Conservation (phyloP, 2,888 invertebrate genomes). For the Caenorhabditis sp. region DNA sequence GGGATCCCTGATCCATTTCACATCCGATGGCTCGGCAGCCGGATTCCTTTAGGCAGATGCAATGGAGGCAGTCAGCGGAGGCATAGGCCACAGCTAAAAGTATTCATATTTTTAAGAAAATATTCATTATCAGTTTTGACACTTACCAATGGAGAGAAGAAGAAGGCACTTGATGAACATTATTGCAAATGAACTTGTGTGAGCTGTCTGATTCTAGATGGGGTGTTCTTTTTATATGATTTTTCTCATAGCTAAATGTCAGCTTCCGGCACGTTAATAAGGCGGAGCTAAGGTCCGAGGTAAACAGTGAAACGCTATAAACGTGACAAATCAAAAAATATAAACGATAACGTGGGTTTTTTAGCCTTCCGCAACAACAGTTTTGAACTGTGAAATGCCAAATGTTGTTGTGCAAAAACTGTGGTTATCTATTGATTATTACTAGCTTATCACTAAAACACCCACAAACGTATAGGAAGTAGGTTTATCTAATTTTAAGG, state of each 20-base stretch:
- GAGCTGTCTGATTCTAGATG: constrained; percentile 24
- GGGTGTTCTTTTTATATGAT: constrained; percentile 34
- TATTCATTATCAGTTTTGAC: neutral
- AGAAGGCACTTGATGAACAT: constrained; percentile 56
- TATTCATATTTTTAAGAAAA: neutral
- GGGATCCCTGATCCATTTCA: constrained; percentile 77
- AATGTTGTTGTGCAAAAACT: too few species aligned
- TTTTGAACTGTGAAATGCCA: too few species aligned
- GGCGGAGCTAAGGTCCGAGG: too few species aligned
- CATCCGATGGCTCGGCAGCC: constrained; percentile 78
- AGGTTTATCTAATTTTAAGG: too few species aligned
- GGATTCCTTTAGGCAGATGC: constrained; percentile 77
- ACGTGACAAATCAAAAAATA: too few species aligned
- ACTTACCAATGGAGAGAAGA: constrained; percentile 43
- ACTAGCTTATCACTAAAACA: too few species aligned
- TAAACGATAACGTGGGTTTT: too few species aligned
- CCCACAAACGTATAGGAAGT: too few species aligned
- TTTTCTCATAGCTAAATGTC: neutral
- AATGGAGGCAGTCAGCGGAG: constrained; percentile 70
- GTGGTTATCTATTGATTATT: too few species aligned
- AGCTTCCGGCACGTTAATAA: too few species aligned
- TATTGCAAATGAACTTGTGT: constrained; percentile 17
- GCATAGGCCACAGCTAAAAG: constrained; percentile 57
- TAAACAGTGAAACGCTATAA: too few species aligned
- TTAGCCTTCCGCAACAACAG: too few species aligned